Evolutionary conservation across 2,888 invertebrate genomes (phyloP), one percentile per base, ranked within the genome.

Genomic region (Platycheirus albimanus): DNA sequence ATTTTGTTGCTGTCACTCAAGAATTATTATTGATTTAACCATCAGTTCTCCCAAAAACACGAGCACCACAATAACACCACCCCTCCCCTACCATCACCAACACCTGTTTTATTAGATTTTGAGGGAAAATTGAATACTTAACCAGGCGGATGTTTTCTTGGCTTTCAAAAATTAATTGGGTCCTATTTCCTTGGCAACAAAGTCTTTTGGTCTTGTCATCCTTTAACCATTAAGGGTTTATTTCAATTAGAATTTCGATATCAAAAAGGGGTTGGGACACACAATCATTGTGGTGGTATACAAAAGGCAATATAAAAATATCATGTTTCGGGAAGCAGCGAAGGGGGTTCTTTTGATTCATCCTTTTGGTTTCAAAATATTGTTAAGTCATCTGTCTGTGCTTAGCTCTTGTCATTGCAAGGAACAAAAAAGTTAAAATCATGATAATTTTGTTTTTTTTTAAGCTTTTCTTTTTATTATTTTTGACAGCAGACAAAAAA

Each of bases 151-250:
- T 54, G 45, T 54, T n/a, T n/a, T n/a, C 33, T 28, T 54, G 72
- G 47, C 45, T 64, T 64, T 72, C 64, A 52, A 56, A n/a, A 64
- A 74, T 52, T 74, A 74, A 74, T 49, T 64, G 54, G 45, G 64
- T n/a, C n/a, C n/a, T n/a, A n/a, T n/a, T 74, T 58, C 38, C 28
- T 47, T 38, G 30, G n/a, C 0, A 20, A n/a, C n/a, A 7, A 54
- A 54, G 30, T 52, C 7, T 24, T 30, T 17, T 41, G 45, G n/a
- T n/a, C n/a, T 64, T 30, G 19, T 30, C 41, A 47, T n/a, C 20
- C 17, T 36, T 11, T 28, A 2, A 17, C 24, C 24, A 41, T 33
- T 17, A 47, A n/a, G 47, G 19, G 19, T 30, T 6, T 51, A 17
- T 15, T 72, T 52, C 19, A n/a, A 58, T 67, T 66, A 11, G 56